Base-by-base conservation (phyloP, 1,140 invertebrate genomes). In the Drosophila suzukii region DNA sequence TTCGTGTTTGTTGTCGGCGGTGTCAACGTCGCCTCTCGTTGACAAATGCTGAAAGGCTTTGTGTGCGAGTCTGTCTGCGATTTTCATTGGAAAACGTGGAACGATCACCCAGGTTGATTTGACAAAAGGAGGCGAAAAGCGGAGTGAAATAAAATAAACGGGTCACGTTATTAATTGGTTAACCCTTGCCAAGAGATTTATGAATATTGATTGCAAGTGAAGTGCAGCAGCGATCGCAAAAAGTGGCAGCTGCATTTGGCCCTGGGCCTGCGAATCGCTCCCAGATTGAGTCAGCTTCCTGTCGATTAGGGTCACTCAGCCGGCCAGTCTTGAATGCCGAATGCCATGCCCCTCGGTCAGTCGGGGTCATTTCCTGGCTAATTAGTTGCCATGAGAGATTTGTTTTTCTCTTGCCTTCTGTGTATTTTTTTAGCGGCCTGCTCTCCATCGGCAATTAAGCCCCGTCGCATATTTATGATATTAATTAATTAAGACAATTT, bases 101-200 rank as follows among this genome's bases (percentile, higher is more conserved):
- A 41, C 79, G 84, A 89, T 89, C 85, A 81, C 85, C 84, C 84
- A 89, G 74, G 81, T 89, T 89, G 84, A 89, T 90, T 89, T 78
- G 66, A 68, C 71, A 51, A 62, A 75, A 74, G 49, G 57, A 46
- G 32, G 41, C 43, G 53, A 59, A 43, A 57, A 79, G 49, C 59
- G 59, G 34, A 55, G 59, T 57, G 50, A 74, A 70, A 71, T 47
- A 61, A 81, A 72, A 56, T 72, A 89, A 89, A 89, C 85, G 74
- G 84, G 84, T 89, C 84, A 89, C 85, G 81, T 90, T 89, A 89
- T 89, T 89, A 89, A 89, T 89, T 89, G 84, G 68, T 89, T 76
- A 89, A 89, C 85, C 77, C 76, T 89, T 84, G 60, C 74, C 54
- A 73, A 78, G 58, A 86, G 83, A 86, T 86, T 86, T 86, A 86